phyloP scores from a whole-genome alignment of 2,888 invertebrate genomes.

The Tromatobia lineatoria region DNA sequence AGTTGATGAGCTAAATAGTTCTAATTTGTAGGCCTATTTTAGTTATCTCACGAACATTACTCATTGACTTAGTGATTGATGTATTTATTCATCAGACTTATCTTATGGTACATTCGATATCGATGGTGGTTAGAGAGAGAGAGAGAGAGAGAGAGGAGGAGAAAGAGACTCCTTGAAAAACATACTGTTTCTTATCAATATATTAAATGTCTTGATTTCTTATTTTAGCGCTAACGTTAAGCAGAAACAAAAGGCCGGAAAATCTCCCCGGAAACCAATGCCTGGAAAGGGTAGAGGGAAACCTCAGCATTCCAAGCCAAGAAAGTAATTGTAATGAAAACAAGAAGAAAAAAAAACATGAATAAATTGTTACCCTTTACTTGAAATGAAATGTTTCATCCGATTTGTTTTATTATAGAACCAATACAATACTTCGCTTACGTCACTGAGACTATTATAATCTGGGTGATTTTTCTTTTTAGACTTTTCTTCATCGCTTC shows the following conservation, averaged over 20 bases:
- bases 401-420: constrained; percentile 81
- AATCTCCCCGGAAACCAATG: constrained; percentile 67
- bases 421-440: constrained; percentile 82
- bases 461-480: constrained; percentile 63
- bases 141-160: too few relatives aligned
- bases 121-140: too few relatives aligned
- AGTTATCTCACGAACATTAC: too few relatives aligned
- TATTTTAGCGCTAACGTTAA: constrained; percentile 78
- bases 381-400: constrained; percentile 60
- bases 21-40: too few relatives aligned
- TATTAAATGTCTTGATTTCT: constrained; percentile 1
- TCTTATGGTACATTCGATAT: too few relatives aligned
- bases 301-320: constrained; percentile 48
- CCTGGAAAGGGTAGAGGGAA: constrained; percentile 52
- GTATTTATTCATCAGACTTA: too few relatives aligned
- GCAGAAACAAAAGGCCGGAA: constrained; percentile 74
- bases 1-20: too few relatives aligned
- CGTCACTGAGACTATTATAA: constrained; percentile 79
- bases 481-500: constrained; percentile 45
- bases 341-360: constrained; percentile 25
- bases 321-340: constrained; percentile 53
- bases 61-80: too few relatives aligned
- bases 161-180: too few relatives aligned
- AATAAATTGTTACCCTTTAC: constrained; percentile 43
- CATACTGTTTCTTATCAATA: too few relatives aligned